Evolutionary conservation across 53 echinoderm and acorn worm species (phyloP), one percentile per base, ranked within the genome.

Genomic region (Hippasteria phrygiana): DNA sequence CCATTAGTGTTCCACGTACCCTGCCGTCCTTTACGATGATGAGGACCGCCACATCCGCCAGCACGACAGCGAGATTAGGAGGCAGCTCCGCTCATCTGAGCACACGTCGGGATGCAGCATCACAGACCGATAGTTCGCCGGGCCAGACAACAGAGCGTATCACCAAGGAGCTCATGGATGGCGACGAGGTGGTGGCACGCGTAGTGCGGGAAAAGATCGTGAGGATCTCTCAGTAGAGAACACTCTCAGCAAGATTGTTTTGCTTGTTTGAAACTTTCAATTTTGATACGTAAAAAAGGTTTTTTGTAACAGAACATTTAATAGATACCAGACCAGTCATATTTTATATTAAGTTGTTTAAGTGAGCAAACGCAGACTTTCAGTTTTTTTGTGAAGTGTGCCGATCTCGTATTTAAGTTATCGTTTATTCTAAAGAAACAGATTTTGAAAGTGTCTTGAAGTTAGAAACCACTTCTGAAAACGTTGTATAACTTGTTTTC

Each of bases 141-240:
- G 28, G 1, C 26, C 20, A 64, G 62, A 28, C 32, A 8, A 65
- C 31, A 11, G 74, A 63, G 65, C 81, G 64, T 1, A 64, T 46
- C 62, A 80, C 46, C 42, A 80, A 55, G 43, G 81, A 80, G 64
- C 63, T 80, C 22, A 41, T 80, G 64, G 81, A 80, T 80, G 81
- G 81, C 28, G 28, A 8, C 63, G 46, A 28, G 3, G 81, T 63
- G 26, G 81, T 80, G 5, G 33, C 81, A 39, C 64, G 81, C 24
- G 28, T 80, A 12, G 81, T 80, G 24, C 47, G 50, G 4, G 81
- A 80, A 26, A 80, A 64, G 43, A 46, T 35, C 24, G 29, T 24
- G 26, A 42, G 11, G 28, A 62, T 80, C 35, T 8, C 29, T 1
- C 16, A 50, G 74, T 38, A 36, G 71, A 71, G 37, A 42, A 2